A percentile compares a stretch with the other conserved stretches of the same genome.
Evolutionary conservation across 2,888 invertebrate genomes (phyloP).

Genomic region (Heterodera filipjevi): DNA sequence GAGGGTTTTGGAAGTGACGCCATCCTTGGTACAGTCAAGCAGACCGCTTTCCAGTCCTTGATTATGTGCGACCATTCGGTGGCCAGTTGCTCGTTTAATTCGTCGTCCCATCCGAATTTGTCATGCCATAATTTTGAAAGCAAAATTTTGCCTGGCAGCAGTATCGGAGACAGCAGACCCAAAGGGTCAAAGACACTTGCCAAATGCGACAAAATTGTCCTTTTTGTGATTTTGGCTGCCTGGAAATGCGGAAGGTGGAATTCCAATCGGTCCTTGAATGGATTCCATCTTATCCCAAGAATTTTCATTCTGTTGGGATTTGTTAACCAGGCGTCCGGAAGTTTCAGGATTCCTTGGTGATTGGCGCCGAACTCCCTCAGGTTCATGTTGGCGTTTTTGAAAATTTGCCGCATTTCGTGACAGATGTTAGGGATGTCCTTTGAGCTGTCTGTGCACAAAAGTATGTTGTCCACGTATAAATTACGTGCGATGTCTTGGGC

Average conservation of each 20-base stretch:
- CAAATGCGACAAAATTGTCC: conserved; percentile 8
- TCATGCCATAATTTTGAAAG: conserved; percentile 24
- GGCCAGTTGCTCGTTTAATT: neutral
- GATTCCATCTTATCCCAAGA: conserved; percentile 29
- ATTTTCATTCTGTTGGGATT: neutral
- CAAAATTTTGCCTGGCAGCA: conserved; percentile 20
- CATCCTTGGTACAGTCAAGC: neutral
- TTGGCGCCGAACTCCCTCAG: neutral
- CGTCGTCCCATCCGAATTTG: conserved; percentile 7
- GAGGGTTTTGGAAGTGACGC: no score
- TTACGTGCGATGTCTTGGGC: conserved; percentile 11
- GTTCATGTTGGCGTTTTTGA: neutral
- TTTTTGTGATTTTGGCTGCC: neutral
- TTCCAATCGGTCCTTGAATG: neutral
- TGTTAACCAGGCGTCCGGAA: neutral
- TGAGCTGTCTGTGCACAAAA: neutral
- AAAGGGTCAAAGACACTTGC: conserved; percentile 19
- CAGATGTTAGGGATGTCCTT: neutral
- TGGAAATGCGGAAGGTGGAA: neutral
- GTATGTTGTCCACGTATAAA: conserved; percentile 17
- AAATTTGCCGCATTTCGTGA: neutral
- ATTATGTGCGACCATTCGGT: neutral
- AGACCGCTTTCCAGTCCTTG: neutral
- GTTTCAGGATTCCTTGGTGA: neutral
- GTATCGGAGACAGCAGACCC: conserved; percentile 12